Conservation (phyloP, 2,797 vertebrate genomes). For the Sebastes matsubarae region DNA sequence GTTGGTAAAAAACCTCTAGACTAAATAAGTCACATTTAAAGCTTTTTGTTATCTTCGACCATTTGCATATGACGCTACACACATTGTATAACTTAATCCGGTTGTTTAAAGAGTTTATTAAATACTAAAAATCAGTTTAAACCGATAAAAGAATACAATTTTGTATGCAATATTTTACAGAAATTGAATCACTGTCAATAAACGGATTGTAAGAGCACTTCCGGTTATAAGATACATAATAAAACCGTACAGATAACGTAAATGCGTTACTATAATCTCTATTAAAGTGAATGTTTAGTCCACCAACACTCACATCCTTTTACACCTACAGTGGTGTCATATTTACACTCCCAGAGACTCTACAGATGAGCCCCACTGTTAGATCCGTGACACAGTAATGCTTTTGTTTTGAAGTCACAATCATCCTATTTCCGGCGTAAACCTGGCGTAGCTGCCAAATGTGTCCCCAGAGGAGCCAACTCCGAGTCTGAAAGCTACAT, state of each 20-base stretch:
- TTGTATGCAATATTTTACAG: neutral
- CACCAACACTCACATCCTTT: neutral
- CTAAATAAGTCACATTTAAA: neutral
- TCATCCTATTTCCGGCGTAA: neutral
- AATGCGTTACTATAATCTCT: neutral
- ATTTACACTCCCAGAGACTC: neutral
- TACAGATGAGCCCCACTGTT: neutral
- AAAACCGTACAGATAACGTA: neutral
- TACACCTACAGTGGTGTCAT: neutral
- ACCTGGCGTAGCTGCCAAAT: neutral
- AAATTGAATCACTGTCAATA: neutral
- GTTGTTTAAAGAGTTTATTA: neutral
- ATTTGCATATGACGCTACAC: neutral
- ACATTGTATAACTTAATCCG: neutral
- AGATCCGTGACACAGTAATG: neutral
- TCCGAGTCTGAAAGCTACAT: neutral
- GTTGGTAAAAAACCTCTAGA: neutral
- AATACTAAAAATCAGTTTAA: neutral
- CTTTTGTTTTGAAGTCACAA: slow-evolving; percentile 32
- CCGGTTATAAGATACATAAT: neutral
- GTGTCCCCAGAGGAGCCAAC: neutral
- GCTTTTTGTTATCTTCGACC: too few relatives aligned
- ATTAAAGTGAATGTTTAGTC: neutral
- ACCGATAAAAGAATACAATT: neutral
- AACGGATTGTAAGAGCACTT: neutral